Evolutionary conservation across 2,113 vertebrate species (phyloP).

Genomic region (Telmatochromis sp.): DNA sequence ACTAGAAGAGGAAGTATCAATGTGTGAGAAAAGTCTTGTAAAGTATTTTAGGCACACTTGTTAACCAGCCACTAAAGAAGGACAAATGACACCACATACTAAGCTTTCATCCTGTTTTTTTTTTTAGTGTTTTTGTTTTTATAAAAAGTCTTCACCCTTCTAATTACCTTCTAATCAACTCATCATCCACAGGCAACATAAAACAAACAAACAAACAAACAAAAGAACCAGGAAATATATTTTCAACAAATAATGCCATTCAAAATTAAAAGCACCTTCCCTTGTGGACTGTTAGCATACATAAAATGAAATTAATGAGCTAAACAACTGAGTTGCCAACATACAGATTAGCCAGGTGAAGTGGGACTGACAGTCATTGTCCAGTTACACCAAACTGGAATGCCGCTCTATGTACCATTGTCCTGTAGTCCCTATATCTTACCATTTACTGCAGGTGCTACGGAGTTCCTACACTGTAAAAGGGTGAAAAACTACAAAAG

Average conservation of each 20-base stretch:
- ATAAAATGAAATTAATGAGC: background rate
- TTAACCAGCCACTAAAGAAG: slow-evolving; percentile 44
- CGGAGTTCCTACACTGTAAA: background rate
- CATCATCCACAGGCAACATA: background rate
- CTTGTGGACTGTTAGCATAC: slow-evolving; percentile 7
- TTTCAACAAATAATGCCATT: background rate
- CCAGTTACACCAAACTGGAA: background rate
- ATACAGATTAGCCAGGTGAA: background rate
- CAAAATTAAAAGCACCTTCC: background rate
- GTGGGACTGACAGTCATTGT: background rate
- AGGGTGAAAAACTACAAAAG: background rate
- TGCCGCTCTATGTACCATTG: slow-evolving; percentile 9
- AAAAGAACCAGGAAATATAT: background rate
- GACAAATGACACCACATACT: slow-evolving; percentile 45
- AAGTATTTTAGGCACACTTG: slow-evolving; percentile 62
- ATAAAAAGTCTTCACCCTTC: slow-evolving; percentile 34
- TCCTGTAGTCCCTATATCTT: slow-evolving; percentile 22
- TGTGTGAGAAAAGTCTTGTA: slow-evolving; percentile 39
- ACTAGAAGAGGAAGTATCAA: slow-evolving; percentile 20
- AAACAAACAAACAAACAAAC: background rate
- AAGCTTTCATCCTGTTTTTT: slow-evolving; percentile 10
- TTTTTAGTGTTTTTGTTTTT: slow-evolving; percentile 60
- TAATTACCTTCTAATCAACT: background rate
- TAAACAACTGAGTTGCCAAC: background rate
- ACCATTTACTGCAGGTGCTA: slow-evolving; percentile 38